Evolutionary conservation across 1,140 invertebrate genomes (phyloP).

Genomic region (Goniozus legneri): DNA sequence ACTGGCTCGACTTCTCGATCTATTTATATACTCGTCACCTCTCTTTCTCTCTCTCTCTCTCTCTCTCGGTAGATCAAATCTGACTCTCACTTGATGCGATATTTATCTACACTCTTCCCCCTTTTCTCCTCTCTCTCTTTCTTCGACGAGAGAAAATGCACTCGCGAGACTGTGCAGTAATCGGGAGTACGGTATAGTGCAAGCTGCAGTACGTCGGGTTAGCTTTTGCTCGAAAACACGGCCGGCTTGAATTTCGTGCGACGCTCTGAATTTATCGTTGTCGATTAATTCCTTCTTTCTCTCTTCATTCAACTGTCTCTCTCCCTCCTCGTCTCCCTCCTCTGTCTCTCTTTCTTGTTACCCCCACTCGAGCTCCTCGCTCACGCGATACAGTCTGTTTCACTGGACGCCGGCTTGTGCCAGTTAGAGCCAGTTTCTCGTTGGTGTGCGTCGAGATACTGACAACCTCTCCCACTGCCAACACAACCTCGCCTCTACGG

Average conservation of each 20-base stretch:
- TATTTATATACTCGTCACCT: no score
- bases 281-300: constrained; percentile 5
- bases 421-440: constrained; percentile 41
- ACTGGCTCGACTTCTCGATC: no score
- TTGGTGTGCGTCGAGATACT: constrained; percentile 6
- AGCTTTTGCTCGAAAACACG: no score
- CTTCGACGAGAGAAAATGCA: background rate
- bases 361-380: constrained; percentile 7
- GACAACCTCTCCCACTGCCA: constrained; percentile 9
- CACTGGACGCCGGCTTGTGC: constrained; percentile 29
- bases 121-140: background rate
- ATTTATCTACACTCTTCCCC: no score
- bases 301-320: background rate
- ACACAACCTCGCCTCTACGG: background rate
- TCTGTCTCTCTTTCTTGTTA: background rate
- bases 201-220: no score
- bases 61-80: constrained; percentile 41
- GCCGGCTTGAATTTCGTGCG: constrained; percentile 18
- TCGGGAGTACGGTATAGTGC: no score
- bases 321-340: constrained; percentile 3
- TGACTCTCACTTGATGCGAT: constrained; percentile 8
- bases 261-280: constrained; percentile 29
- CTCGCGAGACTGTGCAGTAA: no score
- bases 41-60: no score
- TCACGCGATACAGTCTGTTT: constrained; percentile 19